Percentiles rank a stretch among this genome's conserved stretches.
Conservation (phyloP, 2,113 vertebrate genomes). For the Otolemur garnettii region DNA sequence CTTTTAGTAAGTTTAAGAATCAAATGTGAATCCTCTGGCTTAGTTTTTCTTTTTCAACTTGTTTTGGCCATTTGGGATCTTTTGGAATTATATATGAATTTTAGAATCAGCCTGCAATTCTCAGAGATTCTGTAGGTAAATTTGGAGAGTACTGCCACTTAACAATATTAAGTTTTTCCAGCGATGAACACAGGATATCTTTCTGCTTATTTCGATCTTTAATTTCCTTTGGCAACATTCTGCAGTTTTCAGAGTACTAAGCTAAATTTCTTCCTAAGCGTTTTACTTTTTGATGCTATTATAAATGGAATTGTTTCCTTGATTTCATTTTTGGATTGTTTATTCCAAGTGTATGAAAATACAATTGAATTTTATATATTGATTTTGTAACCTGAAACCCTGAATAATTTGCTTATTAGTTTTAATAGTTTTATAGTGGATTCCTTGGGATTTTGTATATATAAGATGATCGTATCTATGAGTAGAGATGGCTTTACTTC, state of each 20-base stretch:
- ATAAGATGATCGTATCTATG: background rate
- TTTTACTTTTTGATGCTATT: slow-evolving; percentile 15
- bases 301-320: slow-evolving; percentile 21
- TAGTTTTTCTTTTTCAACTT: slow-evolving; percentile 39
- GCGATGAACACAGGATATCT: background rate
- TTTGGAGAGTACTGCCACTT: background rate
- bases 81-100: slow-evolving; percentile 1
- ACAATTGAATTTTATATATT: background rate
- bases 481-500: background rate
- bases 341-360: slow-evolving; percentile 1
- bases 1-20: slow-evolving; percentile 21
- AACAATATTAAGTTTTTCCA: background rate
- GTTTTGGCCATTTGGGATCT: background rate
- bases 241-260: slow-evolving; percentile 11
- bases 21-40: background rate
- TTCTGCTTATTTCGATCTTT: slow-evolving; percentile 34
- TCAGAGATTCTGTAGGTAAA: background rate
- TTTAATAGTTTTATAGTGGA: background rate
- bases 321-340: slow-evolving; percentile 45
- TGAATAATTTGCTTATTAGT: slow-evolving; percentile 5
- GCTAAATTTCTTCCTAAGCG: slow-evolving; percentile 33
- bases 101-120: background rate
- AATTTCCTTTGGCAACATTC: background rate
- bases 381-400: background rate
- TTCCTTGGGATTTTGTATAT: slow-evolving; percentile 27